Evolutionary conservation across 2,888 invertebrate species (phyloP), one percentile per base, ranked within the genome.

Genomic region (Eremobia ochroleuca): DNA sequence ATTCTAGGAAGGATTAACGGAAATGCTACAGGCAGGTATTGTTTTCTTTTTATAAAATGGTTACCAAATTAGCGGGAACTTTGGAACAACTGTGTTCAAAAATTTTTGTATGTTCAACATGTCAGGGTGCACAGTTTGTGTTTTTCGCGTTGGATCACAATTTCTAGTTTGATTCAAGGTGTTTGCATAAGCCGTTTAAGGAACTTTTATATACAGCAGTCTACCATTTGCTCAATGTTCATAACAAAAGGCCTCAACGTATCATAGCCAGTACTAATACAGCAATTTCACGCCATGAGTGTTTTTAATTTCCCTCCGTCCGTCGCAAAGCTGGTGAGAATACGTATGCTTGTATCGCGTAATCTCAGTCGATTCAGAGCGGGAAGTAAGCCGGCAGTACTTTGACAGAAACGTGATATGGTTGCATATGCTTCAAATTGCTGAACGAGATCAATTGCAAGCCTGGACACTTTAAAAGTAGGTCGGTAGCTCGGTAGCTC

Each of bases 401-500:
- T 85, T 66, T 68, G 68, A 59, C 46, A 55, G 52, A 66, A 61
- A 71, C 59, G 85, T 64, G 71, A 62, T 67, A 73, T 43, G 37
- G 37, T 79, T 72, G 68, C 68, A 83, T 79, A 84, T 83, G 65
- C 59, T 81, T 71, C 46, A 79, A 79, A 79, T 61, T 66, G 28
- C 52, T 70, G 59, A 79, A 70, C 55, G 55, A 66, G 66, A 84
- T 69, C 64, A 79, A 80, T 79, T 83, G 58, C 34, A 37, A 37
- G 40, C 79, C 34, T 77, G 64, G 46, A 31, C 25, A 46, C 34
- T 65, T 52, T 40, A 25, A 84, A 84, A 71, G 34, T 81, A 49
- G 80, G 84, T 71, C 78, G 62, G 49, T 58, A 55, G n/a, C 61
- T 61, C 40, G 15, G 68, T 49, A 34, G 55, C 21, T 79, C 28